Conservation (phyloP, 1,140 invertebrate species). For the Lasioglossum albipes region DNA sequence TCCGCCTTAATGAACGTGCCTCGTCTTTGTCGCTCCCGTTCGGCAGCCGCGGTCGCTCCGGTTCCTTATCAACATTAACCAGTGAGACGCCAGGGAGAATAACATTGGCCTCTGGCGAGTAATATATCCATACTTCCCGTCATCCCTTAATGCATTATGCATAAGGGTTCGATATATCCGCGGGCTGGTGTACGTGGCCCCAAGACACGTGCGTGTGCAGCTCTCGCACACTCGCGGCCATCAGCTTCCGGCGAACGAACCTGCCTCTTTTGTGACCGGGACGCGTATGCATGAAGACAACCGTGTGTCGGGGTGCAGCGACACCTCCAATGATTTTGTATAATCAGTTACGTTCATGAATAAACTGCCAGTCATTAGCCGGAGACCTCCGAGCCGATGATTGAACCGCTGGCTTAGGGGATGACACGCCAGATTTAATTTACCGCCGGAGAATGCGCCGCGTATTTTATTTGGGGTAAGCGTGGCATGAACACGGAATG, state of each 20-base stretch:
- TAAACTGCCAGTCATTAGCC: constrained; percentile 9
- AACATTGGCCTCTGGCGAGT: constrained; percentile 67
- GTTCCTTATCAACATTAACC: constrained; percentile 69
- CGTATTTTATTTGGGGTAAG: too few species aligned
- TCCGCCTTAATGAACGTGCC: constrained; percentile 54
- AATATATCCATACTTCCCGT: constrained; percentile 69
- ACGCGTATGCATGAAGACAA: neutral
- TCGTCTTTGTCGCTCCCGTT: constrained; percentile 34
- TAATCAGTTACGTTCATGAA: constrained; percentile 9
- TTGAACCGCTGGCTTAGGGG: neutral
- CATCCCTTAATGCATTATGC: constrained; percentile 69
- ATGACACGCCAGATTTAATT: neutral
- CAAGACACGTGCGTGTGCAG: neutral
- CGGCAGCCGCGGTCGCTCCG: constrained; percentile 22
- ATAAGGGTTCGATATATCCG: constrained; percentile 66
- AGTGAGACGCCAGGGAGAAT: constrained; percentile 65
- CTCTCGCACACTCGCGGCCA: neutral
- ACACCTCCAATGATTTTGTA: constrained; percentile 9
- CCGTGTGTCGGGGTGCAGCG: neutral
- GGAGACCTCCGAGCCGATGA: neutral
- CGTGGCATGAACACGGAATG: too few species aligned
- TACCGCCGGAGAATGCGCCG: neutral
- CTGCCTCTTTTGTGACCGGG: neutral
- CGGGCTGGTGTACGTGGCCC: neutral
- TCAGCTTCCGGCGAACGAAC: neutral